Evolutionary conservation across 1,140 invertebrate species (phyloP).

Genomic region (Chlorops oryzae): DNA sequence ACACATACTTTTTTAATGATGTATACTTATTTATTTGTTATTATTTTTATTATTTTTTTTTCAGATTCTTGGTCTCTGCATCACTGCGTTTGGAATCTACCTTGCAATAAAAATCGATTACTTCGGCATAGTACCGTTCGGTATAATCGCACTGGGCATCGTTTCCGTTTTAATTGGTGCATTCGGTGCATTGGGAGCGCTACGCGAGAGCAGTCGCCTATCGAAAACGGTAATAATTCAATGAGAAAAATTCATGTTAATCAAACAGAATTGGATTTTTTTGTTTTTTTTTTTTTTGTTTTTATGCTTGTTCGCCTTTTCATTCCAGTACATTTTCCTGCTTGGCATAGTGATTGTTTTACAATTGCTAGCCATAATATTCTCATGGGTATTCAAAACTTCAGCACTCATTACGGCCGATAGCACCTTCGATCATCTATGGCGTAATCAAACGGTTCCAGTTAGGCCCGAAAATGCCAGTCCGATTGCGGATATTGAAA

Average conservation of each 20-base stretch:
- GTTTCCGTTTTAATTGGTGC: slow-evolving; percentile 22
- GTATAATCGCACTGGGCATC: slow-evolving; percentile 29
- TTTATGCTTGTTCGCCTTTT: background rate
- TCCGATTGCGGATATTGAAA: slow-evolving; percentile 36
- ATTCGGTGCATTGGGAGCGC: slow-evolving; percentile 32
- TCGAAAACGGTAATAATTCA: slow-evolving; percentile 25
- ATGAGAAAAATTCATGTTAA: no score
- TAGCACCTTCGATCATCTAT: slow-evolving; percentile 33
- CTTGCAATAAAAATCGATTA: slow-evolving; percentile 33
- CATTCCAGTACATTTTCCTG: background rate
- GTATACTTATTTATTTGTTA: slow-evolving; percentile 9
- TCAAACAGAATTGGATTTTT: no score
- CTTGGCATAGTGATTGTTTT: slow-evolving; percentile 21
- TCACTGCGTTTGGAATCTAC: slow-evolving; percentile 30
- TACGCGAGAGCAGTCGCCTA: slow-evolving; percentile 33
- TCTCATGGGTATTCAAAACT: slow-evolving; percentile 37
- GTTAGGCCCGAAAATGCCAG: slow-evolving; percentile 39
- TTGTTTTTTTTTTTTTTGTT: no score
- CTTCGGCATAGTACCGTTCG: slow-evolving; percentile 30
- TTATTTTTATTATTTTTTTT: slow-evolving; percentile 14
- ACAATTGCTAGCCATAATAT: slow-evolving; percentile 28
- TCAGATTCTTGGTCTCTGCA: slow-evolving; percentile 30
- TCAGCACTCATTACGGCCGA: slow-evolving; percentile 40
- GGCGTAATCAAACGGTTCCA: slow-evolving; percentile 34
- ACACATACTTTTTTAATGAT: no score